Percentiles rank a stretch among this genome's conserved stretches.
phyloP scores from a whole-genome alignment of 2,888 invertebrate species.

The Labia minor region DNA sequence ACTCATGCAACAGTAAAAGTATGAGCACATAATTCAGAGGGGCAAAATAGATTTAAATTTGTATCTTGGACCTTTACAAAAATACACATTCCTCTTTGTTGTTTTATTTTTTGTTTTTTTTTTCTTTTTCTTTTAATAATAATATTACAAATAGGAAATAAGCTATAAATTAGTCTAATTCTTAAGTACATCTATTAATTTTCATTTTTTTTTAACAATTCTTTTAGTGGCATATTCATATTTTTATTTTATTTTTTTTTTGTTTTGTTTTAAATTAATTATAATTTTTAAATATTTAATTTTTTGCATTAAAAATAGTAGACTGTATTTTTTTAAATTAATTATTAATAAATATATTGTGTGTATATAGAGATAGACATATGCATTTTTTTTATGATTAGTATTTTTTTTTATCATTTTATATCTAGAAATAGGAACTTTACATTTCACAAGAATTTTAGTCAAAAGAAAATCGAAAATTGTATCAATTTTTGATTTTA shows the following conservation, averaged over 20 bases:
- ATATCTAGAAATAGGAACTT: neutral
- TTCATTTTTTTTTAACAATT: neutral
- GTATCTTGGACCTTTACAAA: conserved; percentile 7
- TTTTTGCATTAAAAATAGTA: conserved; percentile 4
- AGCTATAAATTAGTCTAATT: neutral
- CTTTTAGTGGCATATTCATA: neutral
- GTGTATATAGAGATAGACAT: neutral
- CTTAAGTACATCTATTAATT: neutral
- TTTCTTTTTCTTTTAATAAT: too few relatives aligned
- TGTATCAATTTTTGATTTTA: too few relatives aligned
- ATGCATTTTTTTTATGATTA: neutral
- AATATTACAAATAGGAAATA: conserved; percentile 7
- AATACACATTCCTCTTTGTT: neutral
- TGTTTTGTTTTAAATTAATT: neutral
- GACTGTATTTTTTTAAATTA: neutral
- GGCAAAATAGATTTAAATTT: neutral
- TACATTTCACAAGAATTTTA: neutral
- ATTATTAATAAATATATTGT: conserved; percentile 1
- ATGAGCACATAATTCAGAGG: conserved; percentile 1
- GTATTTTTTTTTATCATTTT: too few relatives aligned
- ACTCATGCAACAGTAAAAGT: conserved; percentile 13
- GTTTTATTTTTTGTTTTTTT: neutral
- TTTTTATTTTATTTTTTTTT: neutral
- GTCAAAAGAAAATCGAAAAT: neutral
- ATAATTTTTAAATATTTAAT: conserved; percentile 13